A percentile compares a stretch with the other conserved stretches of the same genome.
These are phyloP conservation scores for Lepus oiostolus DNA, from an alignment of 2,797 vertebrate species.

Conservation along the genomic window DNA sequence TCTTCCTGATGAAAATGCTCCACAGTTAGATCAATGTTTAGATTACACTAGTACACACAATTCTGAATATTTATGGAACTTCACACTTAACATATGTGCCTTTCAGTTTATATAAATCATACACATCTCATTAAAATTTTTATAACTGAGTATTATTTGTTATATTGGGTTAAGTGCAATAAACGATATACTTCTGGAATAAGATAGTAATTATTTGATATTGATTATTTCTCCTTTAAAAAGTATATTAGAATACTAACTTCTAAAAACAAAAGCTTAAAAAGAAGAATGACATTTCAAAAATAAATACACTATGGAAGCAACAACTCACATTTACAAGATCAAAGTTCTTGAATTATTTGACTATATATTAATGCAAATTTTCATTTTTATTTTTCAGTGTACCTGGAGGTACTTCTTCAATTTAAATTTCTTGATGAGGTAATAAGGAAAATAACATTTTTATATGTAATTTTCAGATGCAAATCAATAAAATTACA, in stretches of 20 bases:
- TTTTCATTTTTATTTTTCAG: neutral
- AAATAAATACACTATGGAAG: neutral
- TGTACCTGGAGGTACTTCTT: neutral
- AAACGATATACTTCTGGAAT: constrained; percentile 1
- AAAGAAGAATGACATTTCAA: neutral
- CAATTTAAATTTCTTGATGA: neutral
- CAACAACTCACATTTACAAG: neutral
- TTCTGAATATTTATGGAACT: neutral
- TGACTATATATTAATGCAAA: neutral
- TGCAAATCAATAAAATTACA: neutral
- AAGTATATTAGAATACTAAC: neutral
- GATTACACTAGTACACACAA: neutral
- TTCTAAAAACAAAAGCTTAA: constrained; percentile 12
- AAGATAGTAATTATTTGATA: neutral
- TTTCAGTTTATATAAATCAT: constrained; percentile 16
- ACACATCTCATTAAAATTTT: neutral
- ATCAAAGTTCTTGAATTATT: neutral
- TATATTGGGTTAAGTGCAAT: neutral
- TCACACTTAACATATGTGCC: neutral
- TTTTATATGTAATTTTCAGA: neutral
- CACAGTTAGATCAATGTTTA: neutral
- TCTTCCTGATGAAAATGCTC: constrained; percentile 11
- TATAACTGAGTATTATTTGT: neutral
- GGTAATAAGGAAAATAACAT: neutral
- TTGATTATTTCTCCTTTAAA: neutral